Conservation (phyloP, 2,888 invertebrate species). For the Osmoderma eremita region DNA sequence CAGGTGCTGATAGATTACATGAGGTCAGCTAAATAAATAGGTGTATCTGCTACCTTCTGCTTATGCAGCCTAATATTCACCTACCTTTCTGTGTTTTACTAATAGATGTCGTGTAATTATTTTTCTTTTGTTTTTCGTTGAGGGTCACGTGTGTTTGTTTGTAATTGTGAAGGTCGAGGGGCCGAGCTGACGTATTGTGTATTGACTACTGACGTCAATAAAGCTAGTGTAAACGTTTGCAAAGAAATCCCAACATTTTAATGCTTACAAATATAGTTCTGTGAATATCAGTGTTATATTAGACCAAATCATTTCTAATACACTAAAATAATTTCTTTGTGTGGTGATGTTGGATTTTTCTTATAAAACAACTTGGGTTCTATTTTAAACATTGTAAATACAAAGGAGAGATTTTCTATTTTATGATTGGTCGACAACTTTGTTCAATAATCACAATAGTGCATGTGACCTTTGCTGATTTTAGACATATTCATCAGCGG, state of each 20-base stretch:
- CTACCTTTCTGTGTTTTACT: neutral
- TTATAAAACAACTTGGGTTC: slow-evolving; percentile 26
- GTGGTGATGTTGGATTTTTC: slow-evolving; percentile 11
- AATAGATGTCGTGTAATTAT: slow-evolving; percentile 5
- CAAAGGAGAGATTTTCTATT: slow-evolving; percentile 41
- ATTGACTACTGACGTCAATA: slow-evolving; percentile 44
- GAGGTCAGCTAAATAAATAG: no score
- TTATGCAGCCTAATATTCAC: no score
- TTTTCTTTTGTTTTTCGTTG: slow-evolving; percentile 23
- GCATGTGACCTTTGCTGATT: slow-evolving; percentile 57
- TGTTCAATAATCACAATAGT: slow-evolving; percentile 53
- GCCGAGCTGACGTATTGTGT: slow-evolving; percentile 43
- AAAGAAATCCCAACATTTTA: slow-evolving; percentile 39
- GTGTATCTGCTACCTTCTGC: no score
- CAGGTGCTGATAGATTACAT: no score
- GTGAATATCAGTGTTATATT: slow-evolving; percentile 34
- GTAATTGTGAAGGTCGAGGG: slow-evolving; percentile 43
- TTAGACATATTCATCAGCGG: slow-evolving; percentile 23
- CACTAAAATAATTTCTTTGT: slow-evolving; percentile 7
- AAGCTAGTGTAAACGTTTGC: slow-evolving; percentile 40
- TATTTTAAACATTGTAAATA: slow-evolving; percentile 50
- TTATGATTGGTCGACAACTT: slow-evolving; percentile 52
- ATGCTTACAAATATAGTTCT: slow-evolving; percentile 24
- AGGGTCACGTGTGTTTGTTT: slow-evolving; percentile 45
- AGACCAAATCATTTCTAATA: neutral